Conservation (phyloP, 2,113 vertebrate species). For the Oncorhynchus gorbuscha region DNA sequence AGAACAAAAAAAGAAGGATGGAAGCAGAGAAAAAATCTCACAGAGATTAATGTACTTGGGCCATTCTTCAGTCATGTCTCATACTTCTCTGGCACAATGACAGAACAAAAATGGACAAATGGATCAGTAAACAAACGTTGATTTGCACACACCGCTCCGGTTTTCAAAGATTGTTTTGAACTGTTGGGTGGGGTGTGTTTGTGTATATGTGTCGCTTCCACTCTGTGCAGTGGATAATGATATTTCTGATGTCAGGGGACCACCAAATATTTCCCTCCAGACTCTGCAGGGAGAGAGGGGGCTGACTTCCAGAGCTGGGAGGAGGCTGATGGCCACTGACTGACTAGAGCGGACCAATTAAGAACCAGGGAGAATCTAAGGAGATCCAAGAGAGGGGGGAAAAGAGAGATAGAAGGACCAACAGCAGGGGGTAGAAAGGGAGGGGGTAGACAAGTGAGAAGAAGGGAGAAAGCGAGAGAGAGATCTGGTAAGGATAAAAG, state of each 20-base stretch:
- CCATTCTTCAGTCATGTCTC: conserved; percentile 14
- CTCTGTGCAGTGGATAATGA: conserved; percentile 32
- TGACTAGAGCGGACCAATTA: background rate
- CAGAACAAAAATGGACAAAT: conserved; percentile 33
- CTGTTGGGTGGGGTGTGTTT: background rate
- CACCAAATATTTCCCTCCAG: conserved; percentile 7
- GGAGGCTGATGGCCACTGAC: conserved; percentile 14
- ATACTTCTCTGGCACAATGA: background rate
- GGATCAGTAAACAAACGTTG: conserved; percentile 18
- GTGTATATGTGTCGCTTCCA: background rate
- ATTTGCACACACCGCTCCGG: conserved; percentile 16
- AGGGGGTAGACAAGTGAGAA: conserved; percentile 23
- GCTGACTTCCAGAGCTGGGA: conserved; percentile 27
- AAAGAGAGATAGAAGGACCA: background rate
- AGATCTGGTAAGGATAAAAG: conserved; percentile 9
- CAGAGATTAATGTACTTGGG: conserved; percentile 4
- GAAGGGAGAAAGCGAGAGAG: background rate
- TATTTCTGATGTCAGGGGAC: conserved; percentile 27
- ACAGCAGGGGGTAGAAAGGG: conserved; percentile 19
- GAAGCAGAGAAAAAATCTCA: background rate
- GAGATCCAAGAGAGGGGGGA: conserved; percentile 22
- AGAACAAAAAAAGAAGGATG: background rate
- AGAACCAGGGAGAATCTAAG: background rate
- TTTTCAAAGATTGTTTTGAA: conserved; percentile 33
- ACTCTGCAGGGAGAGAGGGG: background rate